phyloP scores from a whole-genome alignment of 2,113 vertebrate species.

The Hemibagrus wyckioides region DNA sequence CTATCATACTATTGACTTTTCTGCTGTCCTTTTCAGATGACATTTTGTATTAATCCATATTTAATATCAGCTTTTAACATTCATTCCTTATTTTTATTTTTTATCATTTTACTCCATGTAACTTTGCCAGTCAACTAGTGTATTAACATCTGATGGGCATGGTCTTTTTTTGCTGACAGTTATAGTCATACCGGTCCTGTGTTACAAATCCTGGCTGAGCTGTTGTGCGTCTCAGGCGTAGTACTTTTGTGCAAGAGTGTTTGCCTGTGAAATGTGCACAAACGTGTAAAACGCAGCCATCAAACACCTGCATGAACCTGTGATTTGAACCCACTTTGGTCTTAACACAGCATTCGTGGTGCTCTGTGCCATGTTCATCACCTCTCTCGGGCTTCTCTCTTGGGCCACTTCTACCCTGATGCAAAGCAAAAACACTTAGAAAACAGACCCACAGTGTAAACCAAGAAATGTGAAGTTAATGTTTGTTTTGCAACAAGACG shows the following conservation, averaged over 20 bases:
- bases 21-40: background rate
- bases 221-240: background rate
- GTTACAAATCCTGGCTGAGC: background rate
- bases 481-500: background rate
- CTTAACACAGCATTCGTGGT: background rate
- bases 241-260: background rate
- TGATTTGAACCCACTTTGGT: background rate
- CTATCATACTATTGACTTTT: background rate
- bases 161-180: background rate
- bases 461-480: conserved; percentile 14
- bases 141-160: background rate
- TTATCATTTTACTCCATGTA: background rate
- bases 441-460: background rate
- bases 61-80: conserved; percentile 8
- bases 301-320: conserved; percentile 14
- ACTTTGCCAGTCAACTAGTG: background rate
- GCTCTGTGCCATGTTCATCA: background rate
- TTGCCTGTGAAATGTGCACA: background rate
- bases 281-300: conserved; percentile 8
- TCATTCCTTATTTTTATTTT: background rate
- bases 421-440: background rate
- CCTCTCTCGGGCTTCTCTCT: background rate
- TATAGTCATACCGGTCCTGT: background rate
- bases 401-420: background rate
- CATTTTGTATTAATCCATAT: conserved; percentile 4